phyloP scores from a whole-genome alignment of 1,140 invertebrate species.

The Formica exsecta region DNA sequence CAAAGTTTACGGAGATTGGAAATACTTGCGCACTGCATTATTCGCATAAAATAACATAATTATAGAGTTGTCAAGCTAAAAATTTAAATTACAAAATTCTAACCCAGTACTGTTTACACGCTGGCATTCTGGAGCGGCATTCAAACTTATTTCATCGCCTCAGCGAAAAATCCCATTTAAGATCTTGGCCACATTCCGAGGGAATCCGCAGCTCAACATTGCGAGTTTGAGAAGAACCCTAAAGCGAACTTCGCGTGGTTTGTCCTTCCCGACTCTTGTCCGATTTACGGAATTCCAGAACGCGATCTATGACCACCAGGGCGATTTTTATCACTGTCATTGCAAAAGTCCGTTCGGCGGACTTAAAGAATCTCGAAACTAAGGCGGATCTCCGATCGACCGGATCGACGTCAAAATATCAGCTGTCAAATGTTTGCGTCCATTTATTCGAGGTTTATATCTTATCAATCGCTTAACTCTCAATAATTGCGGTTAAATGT shows the following conservation, averaged over 20 bases:
- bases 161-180: slow-evolving; percentile 23
- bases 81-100: slow-evolving; percentile 8
- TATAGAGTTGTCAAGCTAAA: slow-evolving; percentile 20
- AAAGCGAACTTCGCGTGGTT: slow-evolving; percentile 29
- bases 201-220: slow-evolving; percentile 26
- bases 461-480: neutral
- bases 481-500: neutral
- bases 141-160: slow-evolving; percentile 41
- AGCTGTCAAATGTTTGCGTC: neutral
- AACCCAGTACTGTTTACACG: slow-evolving; percentile 8
- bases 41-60: slow-evolving; percentile 28
- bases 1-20: neutral
- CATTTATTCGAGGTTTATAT: neutral
- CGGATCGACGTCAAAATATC: neutral
- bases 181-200: slow-evolving; percentile 1
- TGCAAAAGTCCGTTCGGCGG: slow-evolving; percentile 10
- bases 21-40: neutral
- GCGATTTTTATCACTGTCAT: slow-evolving; percentile 44
- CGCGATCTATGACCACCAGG: slow-evolving; percentile 6
- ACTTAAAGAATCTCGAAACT: slow-evolving; percentile 10
- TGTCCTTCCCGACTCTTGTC: slow-evolving; percentile 19
- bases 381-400: neutral
- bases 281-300: slow-evolving; percentile 17
- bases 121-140: slow-evolving; percentile 10
- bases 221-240: slow-evolving; percentile 4